A percentile compares a stretch with the other conserved stretches of the same genome.
phyloP scores from a whole-genome alignment of 2,797 vertebrate genomes.

The Scarus forsteni region DNA sequence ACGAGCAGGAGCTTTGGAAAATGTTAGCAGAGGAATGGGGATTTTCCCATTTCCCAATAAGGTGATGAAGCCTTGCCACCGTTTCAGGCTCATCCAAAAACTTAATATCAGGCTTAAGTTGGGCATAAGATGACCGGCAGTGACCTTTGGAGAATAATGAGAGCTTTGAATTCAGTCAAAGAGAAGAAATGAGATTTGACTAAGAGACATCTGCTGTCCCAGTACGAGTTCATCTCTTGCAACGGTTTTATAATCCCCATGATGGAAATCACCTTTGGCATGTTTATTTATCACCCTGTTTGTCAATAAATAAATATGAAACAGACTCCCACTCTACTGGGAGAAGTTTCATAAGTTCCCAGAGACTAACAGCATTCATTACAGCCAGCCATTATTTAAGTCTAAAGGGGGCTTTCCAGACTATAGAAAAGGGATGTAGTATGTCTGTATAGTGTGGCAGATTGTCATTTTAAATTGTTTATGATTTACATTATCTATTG shows the following conservation, averaged over 20 bases:
- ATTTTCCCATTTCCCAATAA: slow-evolving; percentile 24
- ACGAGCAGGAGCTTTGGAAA: slow-evolving; percentile 47
- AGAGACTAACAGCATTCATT: neutral
- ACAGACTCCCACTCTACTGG: slow-evolving; percentile 22
- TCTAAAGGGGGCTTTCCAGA: neutral
- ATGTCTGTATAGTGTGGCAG: neutral
- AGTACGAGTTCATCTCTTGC: neutral
- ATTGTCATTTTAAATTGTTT: neutral
- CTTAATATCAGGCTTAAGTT: neutral
- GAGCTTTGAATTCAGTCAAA: neutral
- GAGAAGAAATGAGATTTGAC: neutral
- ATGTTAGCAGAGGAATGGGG: slow-evolving; percentile 29
- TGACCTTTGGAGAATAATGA: slow-evolving; percentile 27
- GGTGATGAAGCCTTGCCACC: neutral
- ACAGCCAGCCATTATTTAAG: neutral
- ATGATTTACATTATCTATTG: too few relatives aligned
- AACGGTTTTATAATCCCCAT: slow-evolving; percentile 4
- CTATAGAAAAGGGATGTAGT: neutral
- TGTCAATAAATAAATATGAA: slow-evolving; percentile 27
- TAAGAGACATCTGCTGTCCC: slow-evolving; percentile 15
- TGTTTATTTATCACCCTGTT: slow-evolving; percentile 15
- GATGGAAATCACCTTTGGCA: slow-evolving; percentile 38
- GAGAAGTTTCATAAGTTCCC: slow-evolving; percentile 23
- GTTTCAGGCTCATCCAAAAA: neutral
- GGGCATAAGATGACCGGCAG: slow-evolving; percentile 1